Base-by-base conservation (phyloP, 1,140 invertebrate species). In the Dufourea novaeangliae region DNA sequence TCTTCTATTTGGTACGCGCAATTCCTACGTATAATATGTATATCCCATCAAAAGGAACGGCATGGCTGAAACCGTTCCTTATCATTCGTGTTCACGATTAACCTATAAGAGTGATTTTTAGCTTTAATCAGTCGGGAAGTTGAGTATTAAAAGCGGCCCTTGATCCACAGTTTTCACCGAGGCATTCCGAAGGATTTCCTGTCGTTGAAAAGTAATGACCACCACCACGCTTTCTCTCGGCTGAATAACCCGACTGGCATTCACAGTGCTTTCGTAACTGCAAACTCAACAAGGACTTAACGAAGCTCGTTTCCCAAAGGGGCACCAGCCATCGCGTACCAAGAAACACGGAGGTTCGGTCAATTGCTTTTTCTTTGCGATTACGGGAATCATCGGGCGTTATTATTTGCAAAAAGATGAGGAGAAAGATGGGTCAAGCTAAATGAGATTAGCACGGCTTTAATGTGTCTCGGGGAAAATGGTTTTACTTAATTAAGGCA, bases 281-380 rank as follows among this genome's bases (percentile, higher is more conserved):
- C 14, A 14, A 32, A 6, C 54, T 17, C 12, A 25, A 56, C 25
- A 20, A 57, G 54, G 29, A 32, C 25, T 32, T 57, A 32, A 32
- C 54, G 54, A 32, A 57, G 27, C 54, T 57, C 54, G 54, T 32
- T 57, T 57, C 8, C 54, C 54, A 57, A 57, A 32, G 54, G n/a
- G 22, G 25, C 25, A 27, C 10, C 14, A 29, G 6, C 54, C 20
- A 57, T 57, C 54, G 52, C 22, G 52, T 27, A 56, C 14, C 52
- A 27, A 27, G 25, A 56, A 27, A 14, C n/a, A n/a, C n/a, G 20
- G 46, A 50, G 46, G 20, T 11, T 27, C 29, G 29, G 20, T 57
- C 32, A 20, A 29, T 14, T 17, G 29, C 12, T 29, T 29, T 56
- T 27, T 29, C 29, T 32, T 57, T 32, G 27, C 27, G 20, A 32